Conservation (phyloP, 2,888 invertebrate genomes). For the Lacanobia wlatinum region DNA sequence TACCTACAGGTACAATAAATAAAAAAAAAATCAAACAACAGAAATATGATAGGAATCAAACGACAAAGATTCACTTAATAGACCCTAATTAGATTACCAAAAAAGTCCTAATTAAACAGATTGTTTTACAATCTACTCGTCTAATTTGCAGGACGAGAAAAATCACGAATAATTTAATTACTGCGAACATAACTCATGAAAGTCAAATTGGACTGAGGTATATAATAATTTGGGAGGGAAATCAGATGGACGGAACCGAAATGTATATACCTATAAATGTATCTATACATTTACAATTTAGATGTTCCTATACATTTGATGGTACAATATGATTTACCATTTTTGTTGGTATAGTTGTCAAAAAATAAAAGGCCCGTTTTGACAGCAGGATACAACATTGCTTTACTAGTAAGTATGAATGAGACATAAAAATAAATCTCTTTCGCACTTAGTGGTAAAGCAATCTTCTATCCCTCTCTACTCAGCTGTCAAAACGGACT, state of each 20-base stretch:
- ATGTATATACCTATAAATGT: background rate
- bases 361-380: no score
- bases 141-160: slow-evolving; percentile 50
- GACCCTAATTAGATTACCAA: slow-evolving; percentile 55
- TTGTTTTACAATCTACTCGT: slow-evolving; percentile 60
- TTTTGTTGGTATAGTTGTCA: background rate
- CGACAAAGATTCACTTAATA: slow-evolving; percentile 49
- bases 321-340: background rate
- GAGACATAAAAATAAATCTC: no score
- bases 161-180: slow-evolving; percentile 61
- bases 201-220: slow-evolving; percentile 62
- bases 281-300: background rate
- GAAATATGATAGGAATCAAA: slow-evolving; percentile 31
- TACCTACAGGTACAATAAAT: background rate
- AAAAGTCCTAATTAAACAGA: slow-evolving; percentile 63
- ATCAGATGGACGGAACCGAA: slow-evolving; percentile 24
- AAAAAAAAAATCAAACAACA: background rate
- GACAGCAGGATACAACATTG: no score
- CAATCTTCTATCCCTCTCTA: no score
- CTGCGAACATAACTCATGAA: slow-evolving; percentile 60
- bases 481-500: no score
- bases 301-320: no score
- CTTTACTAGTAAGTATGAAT: no score
- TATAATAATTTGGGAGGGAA: slow-evolving; percentile 57
- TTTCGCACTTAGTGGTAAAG: no score